Evolutionary conservation across 2,113 vertebrate species (phyloP).

Genomic region (Macquaria ambigua): DNA sequence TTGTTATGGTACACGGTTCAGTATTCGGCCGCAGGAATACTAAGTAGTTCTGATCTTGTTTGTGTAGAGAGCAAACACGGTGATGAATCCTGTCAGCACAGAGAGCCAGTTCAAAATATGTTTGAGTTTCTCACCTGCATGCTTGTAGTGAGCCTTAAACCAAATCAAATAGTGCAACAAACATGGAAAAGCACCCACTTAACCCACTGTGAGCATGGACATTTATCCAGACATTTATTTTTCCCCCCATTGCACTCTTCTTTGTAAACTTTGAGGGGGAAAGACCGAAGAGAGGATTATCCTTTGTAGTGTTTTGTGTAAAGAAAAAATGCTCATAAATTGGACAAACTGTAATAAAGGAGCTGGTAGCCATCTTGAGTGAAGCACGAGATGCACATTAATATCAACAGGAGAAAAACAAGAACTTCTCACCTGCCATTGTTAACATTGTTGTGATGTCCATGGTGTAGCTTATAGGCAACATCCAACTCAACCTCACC

Average conservation of each 20-base stretch:
- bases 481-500: neutral
- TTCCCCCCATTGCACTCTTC: neutral
- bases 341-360: neutral
- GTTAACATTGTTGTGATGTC: neutral
- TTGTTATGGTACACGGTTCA: conserved; percentile 1
- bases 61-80: neutral
- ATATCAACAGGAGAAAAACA: neutral
- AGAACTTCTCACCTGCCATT: neutral
- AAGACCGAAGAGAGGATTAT: too few species aligned
- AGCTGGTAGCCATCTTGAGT: neutral
- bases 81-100: neutral
- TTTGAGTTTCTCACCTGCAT: neutral
- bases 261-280: neutral
- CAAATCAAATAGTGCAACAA: neutral
- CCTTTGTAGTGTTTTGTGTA: neutral
- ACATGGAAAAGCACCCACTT: neutral
- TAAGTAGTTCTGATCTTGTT: conserved; percentile 13
- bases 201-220: conserved; percentile 1
- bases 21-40: conserved; percentile 21
- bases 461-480: too few species aligned
- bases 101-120: neutral
- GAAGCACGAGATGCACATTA: neutral
- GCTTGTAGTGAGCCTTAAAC: neutral
- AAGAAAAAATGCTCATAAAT: neutral
- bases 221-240: conserved; percentile 10